phyloP scores from a whole-genome alignment of 2,888 invertebrate genomes.

The Nyleta sp. region DNA sequence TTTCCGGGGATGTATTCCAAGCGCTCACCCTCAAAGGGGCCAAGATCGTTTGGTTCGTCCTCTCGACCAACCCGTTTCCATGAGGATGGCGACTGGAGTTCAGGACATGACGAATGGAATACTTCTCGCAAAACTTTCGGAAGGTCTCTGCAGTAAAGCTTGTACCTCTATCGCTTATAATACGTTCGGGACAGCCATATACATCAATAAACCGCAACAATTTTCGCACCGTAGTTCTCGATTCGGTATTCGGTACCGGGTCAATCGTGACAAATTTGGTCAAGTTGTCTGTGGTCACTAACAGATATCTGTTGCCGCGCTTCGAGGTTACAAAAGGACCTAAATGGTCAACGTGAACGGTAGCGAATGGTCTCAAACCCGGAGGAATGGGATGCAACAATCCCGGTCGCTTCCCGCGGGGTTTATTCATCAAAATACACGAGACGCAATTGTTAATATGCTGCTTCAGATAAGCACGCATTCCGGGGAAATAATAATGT shows the following conservation, averaged over 20 bases:
- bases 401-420: constrained; percentile 13
- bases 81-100: constrained; percentile 13
- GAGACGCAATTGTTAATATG: not conserved
- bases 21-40: constrained; percentile 2
- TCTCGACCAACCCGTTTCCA: constrained; percentile 6
- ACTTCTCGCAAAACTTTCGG: constrained; percentile 3
- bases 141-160: constrained; percentile 3
- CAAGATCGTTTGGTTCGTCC: constrained; percentile 19
- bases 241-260: constrained; percentile 46
- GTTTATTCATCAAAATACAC: constrained; percentile 21
- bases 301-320: constrained; percentile 9
- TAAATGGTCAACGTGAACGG: constrained; percentile 8
- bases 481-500: constrained; percentile 27
- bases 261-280: constrained; percentile 8
- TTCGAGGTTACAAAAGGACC: constrained; percentile 8
- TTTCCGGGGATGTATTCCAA: not conserved
- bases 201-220: not conserved
- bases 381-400: constrained; percentile 11
- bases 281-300: constrained; percentile 4
- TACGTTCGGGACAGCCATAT: constrained; percentile 43
- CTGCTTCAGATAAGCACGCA: constrained; percentile 10
- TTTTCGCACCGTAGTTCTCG: constrained; percentile 5
- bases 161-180: constrained; percentile 6
- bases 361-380: not conserved
- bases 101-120: not conserved